Evolutionary conservation across 2,888 invertebrate genomes (phyloP), one percentile per base, ranked within the genome.

Genomic region (Drosophila pullipes): DNA sequence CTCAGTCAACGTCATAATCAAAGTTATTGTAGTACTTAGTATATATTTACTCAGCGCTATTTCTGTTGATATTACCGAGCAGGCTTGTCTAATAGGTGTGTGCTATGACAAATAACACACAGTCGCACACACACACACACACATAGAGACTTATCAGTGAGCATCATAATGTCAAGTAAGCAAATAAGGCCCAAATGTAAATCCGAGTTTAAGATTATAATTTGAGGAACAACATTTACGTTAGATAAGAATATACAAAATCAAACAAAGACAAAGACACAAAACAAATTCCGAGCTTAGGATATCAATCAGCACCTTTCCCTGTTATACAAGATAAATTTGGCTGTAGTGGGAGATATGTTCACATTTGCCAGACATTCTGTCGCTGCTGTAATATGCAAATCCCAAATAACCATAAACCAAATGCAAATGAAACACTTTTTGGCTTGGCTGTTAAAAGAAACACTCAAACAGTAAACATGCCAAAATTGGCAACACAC

Each of bases 401-500:
- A 73, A 72, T 72, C 30, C 18, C 33, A 30, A 4, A 57, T 13
- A 37, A 25, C 10, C 35, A 18, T 37, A 16, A 10, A 30, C 37
- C 31, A 47, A 67, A 73, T 75, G 71, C 71, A 64, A 72, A 72
- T 73, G 44, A 35, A 47, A 47, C 53, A 37, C 10, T 54, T 63
- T 67, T 53, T 35, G 67, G 41, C 66, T 63, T 62, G 33, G 44
- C 52, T 31, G 31, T 44, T 55, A n/a, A 67, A 67, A 39, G 53
- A 37, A 58, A 53, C 13, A 53, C 57, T 47, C 39, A 57, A 58
- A 75, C 64, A 75, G 70, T 58, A 75, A 75, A 69, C 69, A 62
- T 50, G 69, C 25, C 53, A 75, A 85, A 85, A 85, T 81, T 85
- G 81, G 88, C 90, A 78, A 80, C 58, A 76, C 57, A 49, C 50